Base-by-base conservation (phyloP, 1,140 invertebrate genomes). In the Sminthurinus signatus region DNA sequence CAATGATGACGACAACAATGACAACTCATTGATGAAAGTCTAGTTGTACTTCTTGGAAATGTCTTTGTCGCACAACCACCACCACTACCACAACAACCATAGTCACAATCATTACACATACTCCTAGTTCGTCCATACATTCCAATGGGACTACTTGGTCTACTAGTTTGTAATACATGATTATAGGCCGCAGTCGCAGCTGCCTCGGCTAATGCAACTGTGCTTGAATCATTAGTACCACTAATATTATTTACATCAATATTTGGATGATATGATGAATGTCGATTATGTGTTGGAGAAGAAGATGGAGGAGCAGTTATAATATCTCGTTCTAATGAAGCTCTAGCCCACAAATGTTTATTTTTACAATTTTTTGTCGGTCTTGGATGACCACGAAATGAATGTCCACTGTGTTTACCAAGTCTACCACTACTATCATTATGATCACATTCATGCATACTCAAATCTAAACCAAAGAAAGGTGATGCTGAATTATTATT, bases 211-310 rank as follows among this genome's bases (percentile, higher is more conserved):
- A 58, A 64, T 1, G 58, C 54, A 1, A n/a, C 44, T 21, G 55
- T 54, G 14, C 25, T 48, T 21, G 48, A 19, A 12, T 25, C 21
- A 28, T 29, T 52, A 27, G 4, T 28, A 15, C 8, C 25, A 27
- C 21, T 25, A 14, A 19, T 19, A 48, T 48, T 48, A 19, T 19
- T 32, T 15, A 44, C 1, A 32, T 44, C 46, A 43, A 27, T 39
- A 48, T 23, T 51, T 15, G 70, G 70, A 62, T 69, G 64, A 52
- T 72, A 72, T 2, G 70, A 72, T 23, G 70, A 72, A 60, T 72
- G 70, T 56, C 70, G 21, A 62, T 67, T 72, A 28, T n/a, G 52
- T 3, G 52, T 27, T 12, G 23, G 1, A 28, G 39, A 48, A 29
- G 29, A 60, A 28, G 27, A 29, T 25, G 43, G 23, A 21, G 23